phyloP scores from a whole-genome alignment of 1,140 invertebrate genomes.

The Penaeus vannamei region DNA sequence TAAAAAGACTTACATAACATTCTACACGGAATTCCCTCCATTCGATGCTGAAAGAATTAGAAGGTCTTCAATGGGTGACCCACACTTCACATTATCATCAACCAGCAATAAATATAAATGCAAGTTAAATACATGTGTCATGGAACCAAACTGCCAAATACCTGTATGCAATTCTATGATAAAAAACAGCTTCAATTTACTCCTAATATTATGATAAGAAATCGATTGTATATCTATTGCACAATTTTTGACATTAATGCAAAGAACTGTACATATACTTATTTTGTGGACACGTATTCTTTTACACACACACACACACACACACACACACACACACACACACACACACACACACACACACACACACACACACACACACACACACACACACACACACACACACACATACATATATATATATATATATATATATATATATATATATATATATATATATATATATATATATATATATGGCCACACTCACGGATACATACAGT shows the following conservation, averaged over 20 bases:
- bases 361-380: neutral
- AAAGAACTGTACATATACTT: neutral
- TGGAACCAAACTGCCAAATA: too few relatives aligned
- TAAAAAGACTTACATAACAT: conserved; percentile 54
- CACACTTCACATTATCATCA: neutral
- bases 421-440: neutral
- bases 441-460: neutral
- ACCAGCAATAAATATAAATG: neutral
- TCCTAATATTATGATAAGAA: too few relatives aligned
- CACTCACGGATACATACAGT: neutral
- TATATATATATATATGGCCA: neutral
- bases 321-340: neutral
- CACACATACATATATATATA: neutral
- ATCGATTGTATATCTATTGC: neutral
- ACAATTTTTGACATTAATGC: neutral
- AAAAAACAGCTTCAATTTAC: too few relatives aligned
- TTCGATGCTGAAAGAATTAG: conserved; percentile 43
- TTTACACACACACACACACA: neutral
- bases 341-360: neutral
- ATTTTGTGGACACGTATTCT: neutral
- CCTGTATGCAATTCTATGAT: too few relatives aligned
- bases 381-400: neutral
- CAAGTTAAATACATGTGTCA: neutral
- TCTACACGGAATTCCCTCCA: conserved; percentile 33
- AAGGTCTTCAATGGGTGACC: conserved; percentile 37